A percentile compares a stretch with the other conserved stretches of the same genome.
phyloP scores from a whole-genome alignment of 1,140 invertebrate genomes.

The Cotesia vestalis region DNA sequence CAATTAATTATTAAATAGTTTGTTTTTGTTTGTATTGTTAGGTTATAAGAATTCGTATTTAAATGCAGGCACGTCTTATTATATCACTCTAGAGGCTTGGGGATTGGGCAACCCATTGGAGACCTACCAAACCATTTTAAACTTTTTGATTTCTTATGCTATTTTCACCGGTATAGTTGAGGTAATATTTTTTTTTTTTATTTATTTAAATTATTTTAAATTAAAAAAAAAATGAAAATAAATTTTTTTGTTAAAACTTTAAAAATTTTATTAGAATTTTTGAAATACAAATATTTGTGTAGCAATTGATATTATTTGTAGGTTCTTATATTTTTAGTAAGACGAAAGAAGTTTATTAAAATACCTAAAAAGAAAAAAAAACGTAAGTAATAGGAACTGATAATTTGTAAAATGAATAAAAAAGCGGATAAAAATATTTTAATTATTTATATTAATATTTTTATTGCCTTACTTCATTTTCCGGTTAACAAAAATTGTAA shows the following conservation, averaged over 20 bases:
- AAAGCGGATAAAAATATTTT: neutral
- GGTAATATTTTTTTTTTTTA: slow-evolving; percentile 50
- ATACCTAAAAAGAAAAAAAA: slow-evolving; percentile 41
- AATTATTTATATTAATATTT: neutral
- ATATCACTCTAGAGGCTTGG: slow-evolving; percentile 65
- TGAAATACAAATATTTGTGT: slow-evolving; percentile 24
- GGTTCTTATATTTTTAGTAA: slow-evolving; percentile 50
- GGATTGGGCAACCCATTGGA: slow-evolving; percentile 38
- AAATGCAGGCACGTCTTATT: slow-evolving; percentile 64
- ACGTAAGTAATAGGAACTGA: slow-evolving; percentile 45
- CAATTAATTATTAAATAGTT: slow-evolving; percentile 9
- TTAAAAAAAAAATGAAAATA: slow-evolving; percentile 1
- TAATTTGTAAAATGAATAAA: neutral
- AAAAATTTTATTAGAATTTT: slow-evolving; percentile 4
- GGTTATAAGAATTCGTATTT: slow-evolving; percentile 56
- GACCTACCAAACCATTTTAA: slow-evolving; percentile 38
- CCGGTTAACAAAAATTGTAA: neutral
- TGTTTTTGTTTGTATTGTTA: slow-evolving; percentile 56
- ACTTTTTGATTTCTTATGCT: slow-evolving; percentile 65
- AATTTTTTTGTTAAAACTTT: neutral
- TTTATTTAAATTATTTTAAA: neutral
- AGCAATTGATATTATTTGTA: slow-evolving; percentile 48
- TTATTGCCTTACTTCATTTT: too few species aligned
- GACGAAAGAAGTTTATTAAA: slow-evolving; percentile 50
- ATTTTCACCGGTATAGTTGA: slow-evolving; percentile 67